phyloP scores from a whole-genome alignment of 2,113 vertebrate species.

The Dipodomys ordii region DNA sequence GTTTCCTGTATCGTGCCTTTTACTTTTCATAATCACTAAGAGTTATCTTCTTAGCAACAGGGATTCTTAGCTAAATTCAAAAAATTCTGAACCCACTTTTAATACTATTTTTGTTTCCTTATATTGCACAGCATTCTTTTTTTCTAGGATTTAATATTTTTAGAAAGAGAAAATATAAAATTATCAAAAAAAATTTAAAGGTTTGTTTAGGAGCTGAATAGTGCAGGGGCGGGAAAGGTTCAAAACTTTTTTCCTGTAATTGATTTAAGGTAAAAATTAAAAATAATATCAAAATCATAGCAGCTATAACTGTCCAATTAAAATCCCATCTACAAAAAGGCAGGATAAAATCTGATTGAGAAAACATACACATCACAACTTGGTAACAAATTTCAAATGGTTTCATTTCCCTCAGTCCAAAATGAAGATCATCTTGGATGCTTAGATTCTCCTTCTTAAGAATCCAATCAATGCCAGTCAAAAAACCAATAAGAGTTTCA shows the following conservation, averaged over 20 bases:
- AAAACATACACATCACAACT: conserved; percentile 54
- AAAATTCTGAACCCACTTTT: neutral
- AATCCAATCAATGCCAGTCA: conserved; percentile 94
- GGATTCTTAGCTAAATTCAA: neutral
- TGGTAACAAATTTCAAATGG: neutral
- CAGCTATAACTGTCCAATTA: conserved; percentile 10
- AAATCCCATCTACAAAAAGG: conserved; percentile 15
- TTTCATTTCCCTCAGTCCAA: conserved; percentile 32
- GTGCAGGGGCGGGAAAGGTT: neutral
- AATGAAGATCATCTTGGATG: conserved; percentile 76
- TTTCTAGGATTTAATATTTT: conserved; percentile 69
- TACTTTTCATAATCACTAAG: neutral
- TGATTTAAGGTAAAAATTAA: conserved; percentile 62
- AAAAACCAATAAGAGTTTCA: conserved; percentile 91
- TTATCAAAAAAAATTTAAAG: conserved; percentile 66
- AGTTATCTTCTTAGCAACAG: neutral
- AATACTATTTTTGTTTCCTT: neutral
- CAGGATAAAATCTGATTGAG: conserved; percentile 34
- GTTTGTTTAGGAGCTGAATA: conserved; percentile 43
- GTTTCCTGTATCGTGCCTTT: neutral
- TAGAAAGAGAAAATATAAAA: conserved; percentile 72
- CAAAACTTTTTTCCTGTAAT: conserved; percentile 43
- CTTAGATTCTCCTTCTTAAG: conserved; percentile 89
- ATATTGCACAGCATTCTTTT: neutral
- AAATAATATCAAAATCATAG: conserved; percentile 33